phyloP scores from a whole-genome alignment of 2,888 invertebrate genomes.

The Eurois occulta region DNA sequence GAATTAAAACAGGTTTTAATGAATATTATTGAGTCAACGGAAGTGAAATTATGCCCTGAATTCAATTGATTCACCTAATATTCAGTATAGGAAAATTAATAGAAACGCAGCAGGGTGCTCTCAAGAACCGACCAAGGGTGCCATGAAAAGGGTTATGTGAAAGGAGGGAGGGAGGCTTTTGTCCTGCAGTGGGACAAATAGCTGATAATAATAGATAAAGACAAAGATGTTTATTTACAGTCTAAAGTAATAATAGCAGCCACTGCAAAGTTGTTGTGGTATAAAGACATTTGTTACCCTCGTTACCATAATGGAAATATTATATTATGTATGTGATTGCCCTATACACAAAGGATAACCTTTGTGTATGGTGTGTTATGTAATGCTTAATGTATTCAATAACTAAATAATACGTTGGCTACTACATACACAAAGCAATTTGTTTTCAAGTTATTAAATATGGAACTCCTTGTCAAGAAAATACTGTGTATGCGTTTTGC shows the following conservation, averaged over 20 bases:
- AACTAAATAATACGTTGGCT: background rate
- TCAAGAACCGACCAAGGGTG: background rate
- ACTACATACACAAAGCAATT: background rate
- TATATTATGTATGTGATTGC: background rate
- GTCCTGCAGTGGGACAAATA: background rate
- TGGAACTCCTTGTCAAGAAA: background rate
- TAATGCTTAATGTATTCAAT: background rate
- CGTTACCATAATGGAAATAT: background rate
- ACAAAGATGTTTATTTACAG: background rate
- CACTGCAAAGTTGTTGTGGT: too few relatives aligned
- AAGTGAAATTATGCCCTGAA: background rate
- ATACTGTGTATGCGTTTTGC: background rate
- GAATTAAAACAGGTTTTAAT: background rate
- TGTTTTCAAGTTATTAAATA: background rate
- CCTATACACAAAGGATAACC: background rate
- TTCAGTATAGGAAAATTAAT: background rate
- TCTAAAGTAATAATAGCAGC: background rate
- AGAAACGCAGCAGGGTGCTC: background rate
- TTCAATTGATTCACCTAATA: background rate
- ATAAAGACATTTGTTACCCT: background rate
- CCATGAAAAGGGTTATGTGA: background rate
- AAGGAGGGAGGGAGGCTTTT: background rate
- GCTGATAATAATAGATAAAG: background rate
- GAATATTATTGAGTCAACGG: background rate
- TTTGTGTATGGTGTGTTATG: background rate